These are phyloP conservation scores for Leptobrachium ailaonicum DNA, from an alignment of 2,113 vertebrate species.

Conservation along the genomic window DNA sequence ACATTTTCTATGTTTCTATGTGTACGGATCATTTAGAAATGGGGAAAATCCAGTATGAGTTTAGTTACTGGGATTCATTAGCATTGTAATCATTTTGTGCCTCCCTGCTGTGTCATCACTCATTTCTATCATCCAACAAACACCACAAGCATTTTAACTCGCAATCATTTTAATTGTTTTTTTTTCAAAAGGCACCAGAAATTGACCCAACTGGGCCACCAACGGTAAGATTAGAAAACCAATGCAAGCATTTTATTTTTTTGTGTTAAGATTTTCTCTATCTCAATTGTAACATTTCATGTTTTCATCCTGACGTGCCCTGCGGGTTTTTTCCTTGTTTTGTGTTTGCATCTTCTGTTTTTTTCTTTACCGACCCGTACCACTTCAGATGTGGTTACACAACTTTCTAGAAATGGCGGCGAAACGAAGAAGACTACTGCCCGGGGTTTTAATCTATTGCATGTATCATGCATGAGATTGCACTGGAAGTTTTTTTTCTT, in stretches of 20 bases:
- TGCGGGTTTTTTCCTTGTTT: neutral
- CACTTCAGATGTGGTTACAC: slow-evolving; percentile 8
- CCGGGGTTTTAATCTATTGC: neutral
- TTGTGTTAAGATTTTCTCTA: neutral
- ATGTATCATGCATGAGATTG: slow-evolving; percentile 15
- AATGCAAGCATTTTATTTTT: neutral
- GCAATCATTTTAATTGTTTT: neutral
- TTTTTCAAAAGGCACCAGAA: slow-evolving; percentile 43
- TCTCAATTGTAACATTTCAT: neutral
- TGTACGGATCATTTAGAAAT: no score
- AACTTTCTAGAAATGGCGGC: neutral
- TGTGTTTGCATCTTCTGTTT: slow-evolving; percentile 4
- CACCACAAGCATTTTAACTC: no score
- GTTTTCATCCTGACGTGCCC: no score
- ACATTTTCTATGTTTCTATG: no score
- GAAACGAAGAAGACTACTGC: neutral
- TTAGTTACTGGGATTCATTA: no score
- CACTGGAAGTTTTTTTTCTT: neutral
- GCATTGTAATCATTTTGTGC: no score
- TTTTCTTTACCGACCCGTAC: neutral
- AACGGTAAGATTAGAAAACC: slow-evolving; percentile 35
- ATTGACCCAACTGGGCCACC: slow-evolving; percentile 42
- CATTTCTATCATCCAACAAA: no score
- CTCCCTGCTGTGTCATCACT: no score
- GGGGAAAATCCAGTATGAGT: no score